Evolutionary conservation across 2,888 invertebrate species (phyloP).

Genomic region (Drosophila anceps): DNA sequence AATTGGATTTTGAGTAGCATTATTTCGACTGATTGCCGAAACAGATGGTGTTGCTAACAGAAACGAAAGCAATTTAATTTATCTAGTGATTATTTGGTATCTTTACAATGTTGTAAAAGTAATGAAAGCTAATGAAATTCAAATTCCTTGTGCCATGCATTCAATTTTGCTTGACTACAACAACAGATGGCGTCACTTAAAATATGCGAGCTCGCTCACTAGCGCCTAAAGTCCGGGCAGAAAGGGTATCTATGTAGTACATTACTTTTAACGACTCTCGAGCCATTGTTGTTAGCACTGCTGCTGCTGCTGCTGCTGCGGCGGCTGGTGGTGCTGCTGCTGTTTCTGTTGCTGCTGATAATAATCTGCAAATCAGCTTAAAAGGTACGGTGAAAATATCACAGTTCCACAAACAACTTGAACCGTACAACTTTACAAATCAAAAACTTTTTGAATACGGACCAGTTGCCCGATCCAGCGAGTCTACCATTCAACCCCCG

Average conservation of each 20-base stretch:
- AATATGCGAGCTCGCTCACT: neutral
- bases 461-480: constrained; percentile 2
- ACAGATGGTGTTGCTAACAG: neutral
- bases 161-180: constrained; percentile 9
- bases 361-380: constrained; percentile 78
- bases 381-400: constrained; percentile 62
- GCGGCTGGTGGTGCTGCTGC: constrained; percentile 16
- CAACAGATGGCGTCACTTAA: constrained; percentile 20
- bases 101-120: neutral
- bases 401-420: constrained; percentile 52
- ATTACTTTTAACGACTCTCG: constrained; percentile 41
- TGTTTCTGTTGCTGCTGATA: constrained; percentile 47
- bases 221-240: neutral
- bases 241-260: constrained; percentile 36
- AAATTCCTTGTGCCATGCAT: constrained; percentile 6
- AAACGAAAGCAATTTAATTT: neutral
- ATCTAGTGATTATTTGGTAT: neutral
- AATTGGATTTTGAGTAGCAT: neutral
- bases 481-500: neutral
- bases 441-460: constrained; percentile 61
- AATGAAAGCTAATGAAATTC: constrained; percentile 30
- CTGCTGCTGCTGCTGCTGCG: constrained; percentile 14
- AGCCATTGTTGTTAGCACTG: constrained; percentile 15
- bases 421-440: constrained; percentile 68
- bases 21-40: neutral